Conservation (phyloP, 2,797 vertebrate species). For the Microhierax caerulescens region DNA sequence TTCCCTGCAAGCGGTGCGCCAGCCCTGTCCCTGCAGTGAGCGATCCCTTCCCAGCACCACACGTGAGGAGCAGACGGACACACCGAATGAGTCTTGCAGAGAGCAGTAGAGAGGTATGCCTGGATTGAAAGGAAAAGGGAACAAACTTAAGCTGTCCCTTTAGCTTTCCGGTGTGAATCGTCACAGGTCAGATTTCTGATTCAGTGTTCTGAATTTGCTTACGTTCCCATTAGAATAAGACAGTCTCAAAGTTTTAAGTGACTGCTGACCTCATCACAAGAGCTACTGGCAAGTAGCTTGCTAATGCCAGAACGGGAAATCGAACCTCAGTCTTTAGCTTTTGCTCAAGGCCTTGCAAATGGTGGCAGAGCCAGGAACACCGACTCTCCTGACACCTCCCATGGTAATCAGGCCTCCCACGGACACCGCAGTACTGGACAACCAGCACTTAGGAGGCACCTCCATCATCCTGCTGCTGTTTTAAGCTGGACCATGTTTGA, state of each 20-base stretch:
- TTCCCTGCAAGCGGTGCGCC: background rate
- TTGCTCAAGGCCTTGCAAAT: background rate
- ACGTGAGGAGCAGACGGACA: background rate
- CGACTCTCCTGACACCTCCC: background rate
- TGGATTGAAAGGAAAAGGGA: background rate
- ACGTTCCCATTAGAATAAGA: background rate
- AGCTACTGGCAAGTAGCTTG: background rate
- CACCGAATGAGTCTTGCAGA: background rate
- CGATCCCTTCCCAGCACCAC: background rate
- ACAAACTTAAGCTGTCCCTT: background rate
- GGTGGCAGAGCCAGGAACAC: background rate
- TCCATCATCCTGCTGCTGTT: background rate
- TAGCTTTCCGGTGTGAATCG: background rate
- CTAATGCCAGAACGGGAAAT: background rate
- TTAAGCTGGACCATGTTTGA: background rate
- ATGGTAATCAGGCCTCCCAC: rapidly evolving
- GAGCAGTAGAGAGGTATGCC: background rate
- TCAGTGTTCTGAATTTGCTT: background rate
- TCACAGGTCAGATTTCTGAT: background rate
- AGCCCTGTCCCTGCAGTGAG: background rate
- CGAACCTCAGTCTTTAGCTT: background rate
- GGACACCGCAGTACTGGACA: background rate
- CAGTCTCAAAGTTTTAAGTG: background rate
- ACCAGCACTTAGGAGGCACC: background rate
- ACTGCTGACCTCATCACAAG: background rate